Evolutionary conservation across 2,113 vertebrate genomes (phyloP).

Genomic region (Alouatta palliata): DNA sequence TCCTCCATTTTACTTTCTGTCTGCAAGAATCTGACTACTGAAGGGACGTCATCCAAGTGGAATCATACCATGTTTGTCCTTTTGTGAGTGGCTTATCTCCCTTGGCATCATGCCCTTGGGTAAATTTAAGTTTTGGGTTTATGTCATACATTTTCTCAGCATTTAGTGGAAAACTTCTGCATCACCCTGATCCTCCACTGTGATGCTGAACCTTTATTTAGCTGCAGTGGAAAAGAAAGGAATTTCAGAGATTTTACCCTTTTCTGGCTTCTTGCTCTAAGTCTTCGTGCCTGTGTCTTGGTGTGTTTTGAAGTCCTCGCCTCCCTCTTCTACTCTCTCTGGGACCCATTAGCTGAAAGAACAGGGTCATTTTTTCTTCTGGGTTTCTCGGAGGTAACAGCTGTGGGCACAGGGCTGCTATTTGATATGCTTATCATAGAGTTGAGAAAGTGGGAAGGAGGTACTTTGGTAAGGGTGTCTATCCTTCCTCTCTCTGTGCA

Average conservation of each 20-base stretch:
- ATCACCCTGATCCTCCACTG: background rate
- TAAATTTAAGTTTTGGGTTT: background rate
- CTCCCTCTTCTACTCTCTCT: background rate
- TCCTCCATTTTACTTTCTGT: background rate
- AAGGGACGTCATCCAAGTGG: background rate
- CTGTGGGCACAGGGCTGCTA: background rate
- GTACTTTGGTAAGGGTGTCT: background rate
- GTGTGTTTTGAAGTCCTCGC: background rate
- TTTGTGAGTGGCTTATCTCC: background rate
- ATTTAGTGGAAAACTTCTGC: background rate
- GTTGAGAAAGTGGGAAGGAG: background rate
- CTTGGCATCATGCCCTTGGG: background rate
- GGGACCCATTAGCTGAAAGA: slow-evolving; percentile 7
- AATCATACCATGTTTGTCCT: background rate
- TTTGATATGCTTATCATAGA: background rate
- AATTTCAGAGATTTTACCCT: background rate
- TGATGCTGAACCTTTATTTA: background rate
- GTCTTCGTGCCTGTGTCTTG: too few species aligned
- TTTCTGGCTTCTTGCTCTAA: background rate
- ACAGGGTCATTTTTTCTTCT: background rate
- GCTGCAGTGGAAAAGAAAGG: background rate
- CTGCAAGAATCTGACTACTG: rapidly evolving
- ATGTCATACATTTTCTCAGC: background rate
- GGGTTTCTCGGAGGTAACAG: background rate
- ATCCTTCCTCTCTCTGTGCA: background rate